Conservation (phyloP, 2,888 invertebrate species). For the Rosalia funebris region DNA sequence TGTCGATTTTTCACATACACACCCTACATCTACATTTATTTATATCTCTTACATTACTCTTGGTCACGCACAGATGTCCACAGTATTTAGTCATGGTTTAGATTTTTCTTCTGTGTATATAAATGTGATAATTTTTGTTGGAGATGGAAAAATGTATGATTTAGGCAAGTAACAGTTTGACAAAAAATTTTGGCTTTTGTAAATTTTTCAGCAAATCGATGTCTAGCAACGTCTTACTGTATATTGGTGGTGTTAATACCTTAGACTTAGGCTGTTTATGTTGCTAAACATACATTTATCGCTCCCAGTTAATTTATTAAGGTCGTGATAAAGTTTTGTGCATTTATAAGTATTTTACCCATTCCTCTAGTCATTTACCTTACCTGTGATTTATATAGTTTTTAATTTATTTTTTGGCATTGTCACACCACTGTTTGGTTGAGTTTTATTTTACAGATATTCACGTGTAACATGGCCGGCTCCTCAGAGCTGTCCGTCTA, state of each 20-base stretch:
- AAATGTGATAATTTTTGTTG: slow-evolving; percentile 18
- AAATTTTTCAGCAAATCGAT: too few relatives aligned
- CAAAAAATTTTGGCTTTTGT: too few relatives aligned
- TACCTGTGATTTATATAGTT: slow-evolving; percentile 43
- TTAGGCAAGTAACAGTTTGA: neutral
- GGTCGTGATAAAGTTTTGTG: slow-evolving; percentile 24
- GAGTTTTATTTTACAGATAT: slow-evolving; percentile 59
- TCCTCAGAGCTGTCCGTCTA: slow-evolving; percentile 14
- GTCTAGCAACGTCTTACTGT: too few relatives aligned
- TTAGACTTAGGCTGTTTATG: too few relatives aligned
- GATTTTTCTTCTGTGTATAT: slow-evolving; percentile 39
- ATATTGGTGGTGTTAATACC: too few relatives aligned
- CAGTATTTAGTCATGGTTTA: slow-evolving; percentile 73
- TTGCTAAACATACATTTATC: slow-evolving; percentile 11
- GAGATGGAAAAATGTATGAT: slow-evolving; percentile 14
- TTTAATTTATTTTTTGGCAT: slow-evolving; percentile 53
- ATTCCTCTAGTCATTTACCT: slow-evolving; percentile 28
- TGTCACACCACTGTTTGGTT: slow-evolving; percentile 64
- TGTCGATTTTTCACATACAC: slow-evolving; percentile 69
- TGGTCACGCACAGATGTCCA: slow-evolving; percentile 75
- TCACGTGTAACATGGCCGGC: slow-evolving; percentile 9
- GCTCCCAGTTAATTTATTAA: neutral
- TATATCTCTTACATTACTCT: slow-evolving; percentile 73
- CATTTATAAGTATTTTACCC: slow-evolving; percentile 17
- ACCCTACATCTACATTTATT: slow-evolving; percentile 74